phyloP scores from a whole-genome alignment of 1,140 invertebrate species.

The Platorchestia sp. region DNA sequence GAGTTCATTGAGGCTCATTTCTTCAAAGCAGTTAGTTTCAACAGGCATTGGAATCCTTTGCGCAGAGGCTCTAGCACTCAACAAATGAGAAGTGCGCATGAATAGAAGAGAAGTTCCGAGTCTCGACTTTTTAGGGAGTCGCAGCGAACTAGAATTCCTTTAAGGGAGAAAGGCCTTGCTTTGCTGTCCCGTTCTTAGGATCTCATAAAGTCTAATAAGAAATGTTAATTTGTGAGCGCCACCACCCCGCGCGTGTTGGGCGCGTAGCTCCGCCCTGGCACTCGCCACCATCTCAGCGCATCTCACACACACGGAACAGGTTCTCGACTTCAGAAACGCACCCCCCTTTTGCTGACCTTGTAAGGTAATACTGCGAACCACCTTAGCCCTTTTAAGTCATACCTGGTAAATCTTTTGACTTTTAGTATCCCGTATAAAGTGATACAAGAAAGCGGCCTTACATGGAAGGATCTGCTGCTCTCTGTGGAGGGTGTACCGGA shows the following conservation, averaged over 20 bases:
- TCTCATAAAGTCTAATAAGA: conserved; percentile 53
- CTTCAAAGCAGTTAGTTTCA: not conserved
- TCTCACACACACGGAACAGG: not conserved
- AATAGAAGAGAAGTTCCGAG: not conserved
- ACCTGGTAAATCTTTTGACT: conserved; percentile 55
- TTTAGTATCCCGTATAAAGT: conserved; percentile 46
- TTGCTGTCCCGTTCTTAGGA: conserved; percentile 42
- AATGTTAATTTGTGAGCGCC: conserved; percentile 47
- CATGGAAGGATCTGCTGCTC: not conserved
- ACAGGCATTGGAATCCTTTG: not conserved
- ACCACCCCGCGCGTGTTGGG: conserved; percentile 43
- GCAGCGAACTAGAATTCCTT: not conserved
- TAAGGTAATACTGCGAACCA: conserved; percentile 52
- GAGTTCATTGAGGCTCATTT: not conserved
- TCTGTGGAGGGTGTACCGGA: conserved; percentile 28
- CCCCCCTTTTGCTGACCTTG: conserved; percentile 40
- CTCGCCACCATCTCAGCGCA: not conserved
- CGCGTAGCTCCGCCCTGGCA: not conserved
- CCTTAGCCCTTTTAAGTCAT: conserved; percentile 50
- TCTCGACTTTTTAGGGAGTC: not conserved
- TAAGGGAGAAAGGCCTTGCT: not conserved
- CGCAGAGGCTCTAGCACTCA: not conserved
- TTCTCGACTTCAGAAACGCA: not conserved
- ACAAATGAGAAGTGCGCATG: not conserved
- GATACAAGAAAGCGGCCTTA: conserved; percentile 35